Base-by-base conservation (phyloP, 2,888 invertebrate genomes). In the Actias luna region DNA sequence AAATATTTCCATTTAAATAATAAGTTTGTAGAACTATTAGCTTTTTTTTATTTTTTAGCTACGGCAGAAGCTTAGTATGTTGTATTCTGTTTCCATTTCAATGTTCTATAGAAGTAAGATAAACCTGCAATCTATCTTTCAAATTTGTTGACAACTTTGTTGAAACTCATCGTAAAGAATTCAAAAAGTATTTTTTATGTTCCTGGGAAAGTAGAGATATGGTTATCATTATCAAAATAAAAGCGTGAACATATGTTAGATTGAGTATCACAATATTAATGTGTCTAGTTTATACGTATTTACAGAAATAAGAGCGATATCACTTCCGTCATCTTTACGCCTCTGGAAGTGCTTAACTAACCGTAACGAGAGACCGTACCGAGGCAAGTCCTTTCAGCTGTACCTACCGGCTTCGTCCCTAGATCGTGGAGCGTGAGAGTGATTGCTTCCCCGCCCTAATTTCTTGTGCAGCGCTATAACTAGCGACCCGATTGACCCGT, bases 401-500 rank as follows among this genome's bases (percentile, higher is more conserved):
- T 73, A 69, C 67, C 81, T 73, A 69, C 67, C 81, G 82, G 77
- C 70, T 77, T 73, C 72, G 75, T 74, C 81, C 82, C 76, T 72
- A 71, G 70, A 66, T 70, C 74, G 71, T 67, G 68, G 77, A 76
- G 78, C 79, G 80, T 84, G 82, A 83, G 82, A 85, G 84, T 87
- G 86, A 88, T 87, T 87, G 84, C 83, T 78, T 78, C 80, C 80
- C 78, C 83, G 87, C 82, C 85, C 88, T 76, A 87, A 84, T 88
- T 88, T 82, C 82, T 77, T 75, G 73, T 76, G 72, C 73, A 70
- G 73, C 72, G 71, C 75, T 75, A 67, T 75, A 76, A 73, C 75
- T 72, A 70, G 68, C 70, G 68, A 69, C 63, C 69, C 72, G 68
- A 66, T 75, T 84, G 83, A 82, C 80, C 81, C 77, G 79, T 73